Percentiles rank a stretch among this genome's conserved stretches.
phyloP scores from a whole-genome alignment of 53 echinoderm and acorn worm genomes.

The Arbacia lixula region DNA sequence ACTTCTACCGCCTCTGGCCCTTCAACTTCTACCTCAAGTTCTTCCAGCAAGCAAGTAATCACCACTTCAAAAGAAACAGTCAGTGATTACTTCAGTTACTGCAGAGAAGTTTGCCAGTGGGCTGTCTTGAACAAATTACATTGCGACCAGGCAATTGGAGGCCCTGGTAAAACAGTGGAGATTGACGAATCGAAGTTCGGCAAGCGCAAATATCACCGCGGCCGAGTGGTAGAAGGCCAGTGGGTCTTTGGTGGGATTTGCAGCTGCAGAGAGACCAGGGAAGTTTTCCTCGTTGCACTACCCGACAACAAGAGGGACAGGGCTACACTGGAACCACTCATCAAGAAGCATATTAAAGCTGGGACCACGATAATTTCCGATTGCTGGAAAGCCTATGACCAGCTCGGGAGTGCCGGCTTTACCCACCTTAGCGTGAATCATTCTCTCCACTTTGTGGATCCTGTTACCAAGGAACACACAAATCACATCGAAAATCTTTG shows the following conservation, averaged over 20 bases:
- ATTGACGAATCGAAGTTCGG: conserved; percentile 42
- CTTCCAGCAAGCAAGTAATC: background rate
- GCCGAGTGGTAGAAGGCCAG: conserved; percentile 18
- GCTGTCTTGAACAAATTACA: background rate
- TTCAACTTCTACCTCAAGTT: too few species aligned
- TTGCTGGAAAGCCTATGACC: conserved; percentile 35
- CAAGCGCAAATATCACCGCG: conserved; percentile 12
- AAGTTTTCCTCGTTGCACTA: conserved; percentile 16
- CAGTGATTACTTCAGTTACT: background rate
- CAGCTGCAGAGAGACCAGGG: conserved; percentile 8
- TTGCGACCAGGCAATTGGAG: conserved; percentile 13
- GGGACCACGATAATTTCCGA: conserved; percentile 6
- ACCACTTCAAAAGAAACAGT: background rate
- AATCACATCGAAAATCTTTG: conserved; percentile 32
- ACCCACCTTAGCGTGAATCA: conserved; percentile 3
- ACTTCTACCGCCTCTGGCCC: too few species aligned
- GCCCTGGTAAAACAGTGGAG: background rate
- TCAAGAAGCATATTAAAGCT: background rate
- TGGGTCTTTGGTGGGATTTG: conserved; percentile 41
- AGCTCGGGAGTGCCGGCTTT: background rate
- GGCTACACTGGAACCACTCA: conserved; percentile 8
- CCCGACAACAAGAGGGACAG: conserved; percentile 24
- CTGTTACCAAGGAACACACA: background rate
- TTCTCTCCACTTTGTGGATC: conserved; percentile 9
- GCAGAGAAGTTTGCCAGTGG: conserved; percentile 15